Conservation (phyloP, 1,140 invertebrate species). For the Cyclargus thomasi region DNA sequence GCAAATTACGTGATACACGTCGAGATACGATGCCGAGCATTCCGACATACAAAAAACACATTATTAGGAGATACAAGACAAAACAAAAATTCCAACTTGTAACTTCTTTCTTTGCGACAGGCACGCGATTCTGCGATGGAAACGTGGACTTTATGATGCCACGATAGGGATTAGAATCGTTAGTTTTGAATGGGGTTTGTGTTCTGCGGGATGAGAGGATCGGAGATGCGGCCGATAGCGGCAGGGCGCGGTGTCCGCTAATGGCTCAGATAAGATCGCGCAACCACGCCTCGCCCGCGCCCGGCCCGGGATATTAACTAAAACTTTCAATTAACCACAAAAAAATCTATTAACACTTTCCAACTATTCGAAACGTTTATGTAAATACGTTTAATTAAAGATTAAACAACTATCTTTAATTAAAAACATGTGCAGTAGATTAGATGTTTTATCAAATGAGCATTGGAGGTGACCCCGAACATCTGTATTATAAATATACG, state of each 20-base stretch:
- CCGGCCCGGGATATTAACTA: conserved; percentile 21
- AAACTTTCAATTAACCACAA: conserved; percentile 11
- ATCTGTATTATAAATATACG: neutral
- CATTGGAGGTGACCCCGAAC: neutral
- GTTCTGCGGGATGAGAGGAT: conserved; percentile 7
- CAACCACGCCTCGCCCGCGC: conserved; percentile 56
- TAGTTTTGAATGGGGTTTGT: neutral
- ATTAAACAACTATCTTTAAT: neutral
- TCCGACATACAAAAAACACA: conserved; percentile 53
- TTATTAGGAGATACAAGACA: conserved; percentile 41
- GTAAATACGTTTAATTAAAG: conserved; percentile 13
- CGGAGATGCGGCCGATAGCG: conserved; percentile 59
- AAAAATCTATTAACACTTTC: conserved; percentile 11
- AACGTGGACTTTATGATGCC: neutral
- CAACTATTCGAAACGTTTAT: neutral
- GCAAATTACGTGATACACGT: conserved; percentile 60
- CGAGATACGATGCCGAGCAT: conserved; percentile 47
- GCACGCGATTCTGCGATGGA: neutral
- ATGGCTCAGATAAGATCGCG: conserved; percentile 64
- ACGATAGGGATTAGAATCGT: neutral
- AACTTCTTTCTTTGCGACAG: neutral
- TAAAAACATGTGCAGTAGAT: conserved; percentile 12
- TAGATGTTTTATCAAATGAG: conserved; percentile 2
- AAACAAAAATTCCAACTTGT: conserved; percentile 35
- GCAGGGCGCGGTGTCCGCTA: conserved; percentile 60